These are phyloP conservation scores for Troides helena DNA, from an alignment of 2,888 invertebrate species.

Conservation along the genomic window DNA sequence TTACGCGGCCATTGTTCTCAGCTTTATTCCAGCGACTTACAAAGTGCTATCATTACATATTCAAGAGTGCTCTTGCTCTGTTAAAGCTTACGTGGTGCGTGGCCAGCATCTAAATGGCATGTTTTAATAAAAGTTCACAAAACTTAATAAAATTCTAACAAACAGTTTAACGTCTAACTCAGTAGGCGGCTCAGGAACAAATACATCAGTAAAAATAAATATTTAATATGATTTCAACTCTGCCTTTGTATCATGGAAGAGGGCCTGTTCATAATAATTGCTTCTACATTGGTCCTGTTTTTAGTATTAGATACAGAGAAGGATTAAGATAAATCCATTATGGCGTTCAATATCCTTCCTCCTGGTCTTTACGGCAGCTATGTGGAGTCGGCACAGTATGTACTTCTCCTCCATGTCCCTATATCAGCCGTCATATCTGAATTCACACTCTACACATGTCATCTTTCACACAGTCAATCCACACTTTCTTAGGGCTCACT, in stretches of 20 bases:
- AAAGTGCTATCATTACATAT: constrained; percentile 31
- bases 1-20: constrained; percentile 25
- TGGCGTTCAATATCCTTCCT: constrained; percentile 19
- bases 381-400: no score
- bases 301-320: constrained; percentile 54
- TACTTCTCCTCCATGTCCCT: no score
- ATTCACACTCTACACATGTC: no score
- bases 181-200: constrained; percentile 59
- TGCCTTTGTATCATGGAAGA: neutral
- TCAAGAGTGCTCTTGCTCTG: constrained; percentile 23
- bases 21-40: constrained; percentile 18
- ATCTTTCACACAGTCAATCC: no score
- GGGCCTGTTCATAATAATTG: constrained; percentile 6
- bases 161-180: constrained; percentile 66
- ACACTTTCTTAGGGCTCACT: no score
- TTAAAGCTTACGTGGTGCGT: constrained; percentile 39
- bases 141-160: constrained; percentile 67
- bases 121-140: constrained; percentile 61
- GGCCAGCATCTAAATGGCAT: constrained; percentile 52
- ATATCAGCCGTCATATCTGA: no score
- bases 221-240: constrained; percentile 14
- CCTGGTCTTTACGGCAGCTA: no score
- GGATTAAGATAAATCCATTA: constrained; percentile 48
- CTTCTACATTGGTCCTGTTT: constrained; percentile 19
- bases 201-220: constrained; percentile 34